Conservation (phyloP, 2,797 vertebrate genomes). For the Schizothorax lantsangensis region DNA sequence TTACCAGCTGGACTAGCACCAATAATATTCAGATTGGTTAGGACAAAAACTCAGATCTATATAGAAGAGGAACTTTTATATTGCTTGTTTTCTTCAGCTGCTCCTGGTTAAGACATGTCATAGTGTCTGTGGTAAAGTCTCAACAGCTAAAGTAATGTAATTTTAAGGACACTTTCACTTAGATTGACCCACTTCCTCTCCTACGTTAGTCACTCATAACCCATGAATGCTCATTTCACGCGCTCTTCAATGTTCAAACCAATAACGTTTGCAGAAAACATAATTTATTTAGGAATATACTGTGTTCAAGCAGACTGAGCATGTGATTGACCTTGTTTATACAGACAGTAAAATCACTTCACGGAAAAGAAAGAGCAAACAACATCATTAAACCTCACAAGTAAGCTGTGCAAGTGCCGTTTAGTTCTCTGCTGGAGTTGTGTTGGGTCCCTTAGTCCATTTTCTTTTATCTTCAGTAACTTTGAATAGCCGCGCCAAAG, state of each 20-base stretch:
- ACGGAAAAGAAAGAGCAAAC: constrained; percentile 61
- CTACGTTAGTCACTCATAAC: background rate
- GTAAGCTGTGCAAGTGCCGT: constrained; percentile 44
- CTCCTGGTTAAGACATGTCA: background rate
- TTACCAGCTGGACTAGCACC: background rate
- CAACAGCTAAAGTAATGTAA: background rate
- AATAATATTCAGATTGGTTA: background rate
- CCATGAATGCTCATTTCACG: constrained; percentile 6
- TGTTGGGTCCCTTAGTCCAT: constrained; percentile 55
- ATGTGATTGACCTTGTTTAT: constrained; percentile 70
- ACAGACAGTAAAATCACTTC: constrained; percentile 78
- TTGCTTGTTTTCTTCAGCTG: background rate
- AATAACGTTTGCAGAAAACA: constrained; percentile 44
- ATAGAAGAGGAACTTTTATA: background rate
- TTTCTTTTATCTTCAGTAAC: constrained; percentile 34
- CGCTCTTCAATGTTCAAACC: constrained; percentile 64
- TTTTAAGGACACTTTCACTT: constrained; percentile 14
- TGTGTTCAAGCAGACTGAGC: constrained; percentile 80
- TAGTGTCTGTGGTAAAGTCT: background rate
- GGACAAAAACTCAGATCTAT: background rate
- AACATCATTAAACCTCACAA: constrained; percentile 50
- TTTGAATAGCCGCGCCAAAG: constrained; percentile 16
- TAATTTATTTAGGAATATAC: constrained; percentile 71
- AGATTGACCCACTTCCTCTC: background rate
- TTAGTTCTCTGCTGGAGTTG: constrained; percentile 61